Base-by-base conservation (phyloP, 2,888 invertebrate genomes). In the Heteromyza rotundicornis region DNA sequence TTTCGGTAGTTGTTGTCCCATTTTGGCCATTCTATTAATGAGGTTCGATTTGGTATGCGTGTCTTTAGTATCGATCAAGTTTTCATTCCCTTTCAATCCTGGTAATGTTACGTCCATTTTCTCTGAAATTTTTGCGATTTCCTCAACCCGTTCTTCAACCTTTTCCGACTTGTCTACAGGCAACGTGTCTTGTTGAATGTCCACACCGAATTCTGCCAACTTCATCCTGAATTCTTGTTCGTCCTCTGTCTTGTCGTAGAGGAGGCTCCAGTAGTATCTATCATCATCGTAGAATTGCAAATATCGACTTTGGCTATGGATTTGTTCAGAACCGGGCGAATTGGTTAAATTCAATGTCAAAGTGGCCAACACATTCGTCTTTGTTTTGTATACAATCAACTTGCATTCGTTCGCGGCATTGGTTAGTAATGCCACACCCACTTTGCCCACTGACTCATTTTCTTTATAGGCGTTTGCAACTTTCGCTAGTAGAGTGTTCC, bases 1-100 rank as follows among this genome's bases (percentile, higher is more conserved):
- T 49, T 78, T 66, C 2, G 85, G 84, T n/a, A 86, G 81, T 36
- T 73, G 70, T 63, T 73, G 72, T 0, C 87, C 88, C 84, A 88
- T 85, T 82, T 86, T 86, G 1, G 87, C 86, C 83, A 88, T 86
- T 67, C 87, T 80, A 8, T 85, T 83, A 57, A 88, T 77, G 64
- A 72, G 57, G 12, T 65, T 51, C 14, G 62, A 59, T 55, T 69
- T 72, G 2, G 59, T 51, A 14, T 57, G 32, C 44, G 14, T 22
- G n/a, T 32, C 49, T 27, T 24, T 36, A 10, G 5, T 17, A 19
- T 27, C 22, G 19, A 12, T 51, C n/a, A 8, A 12, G 10, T 44
- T 49, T 8, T n/a, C 22, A 5, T 23, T 40, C 7, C 8, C 24
- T 19, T 14, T 24, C 3, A 1, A 10, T 22, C 7, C 16, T 35